These are phyloP conservation scores for Pelusios castaneus DNA, from an alignment of 2,113 vertebrate genomes.

Conservation along the genomic window DNA sequence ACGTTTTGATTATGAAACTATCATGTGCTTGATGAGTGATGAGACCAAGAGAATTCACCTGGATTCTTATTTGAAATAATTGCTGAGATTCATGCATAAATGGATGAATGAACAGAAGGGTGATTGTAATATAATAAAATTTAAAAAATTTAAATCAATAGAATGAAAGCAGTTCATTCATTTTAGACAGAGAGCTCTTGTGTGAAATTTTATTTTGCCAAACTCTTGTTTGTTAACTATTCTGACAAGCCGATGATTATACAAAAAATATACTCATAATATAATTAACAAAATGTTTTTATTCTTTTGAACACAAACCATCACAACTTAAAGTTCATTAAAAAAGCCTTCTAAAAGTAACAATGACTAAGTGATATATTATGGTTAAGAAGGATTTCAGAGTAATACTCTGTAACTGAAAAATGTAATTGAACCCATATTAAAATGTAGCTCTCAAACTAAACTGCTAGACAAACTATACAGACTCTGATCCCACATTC, in stretches of 20 bases:
- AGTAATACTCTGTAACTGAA: constrained; percentile 41
- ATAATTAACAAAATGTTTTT: constrained; percentile 30
- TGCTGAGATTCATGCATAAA: constrained; percentile 52
- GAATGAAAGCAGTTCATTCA: not conserved
- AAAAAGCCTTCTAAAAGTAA: constrained; percentile 53
- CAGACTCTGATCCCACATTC: not conserved
- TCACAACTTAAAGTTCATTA: constrained; percentile 61
- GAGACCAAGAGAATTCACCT: constrained; percentile 43
- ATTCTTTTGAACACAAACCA: constrained; percentile 55
- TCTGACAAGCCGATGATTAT: constrained; percentile 52
- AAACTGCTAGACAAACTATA: constrained; percentile 7
- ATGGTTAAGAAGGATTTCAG: constrained; percentile 47
- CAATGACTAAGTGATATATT: constrained; percentile 42
- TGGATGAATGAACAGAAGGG: constrained; percentile 55
- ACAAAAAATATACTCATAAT: not conserved
- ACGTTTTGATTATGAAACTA: constrained; percentile 26
- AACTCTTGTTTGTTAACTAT: not conserved
- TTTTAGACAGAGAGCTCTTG: not conserved
- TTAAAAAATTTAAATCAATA: constrained; percentile 52
- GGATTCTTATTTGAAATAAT: constrained; percentile 37
- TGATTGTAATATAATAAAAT: constrained; percentile 45
- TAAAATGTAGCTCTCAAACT: constrained; percentile 44
- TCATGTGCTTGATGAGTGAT: constrained; percentile 30
- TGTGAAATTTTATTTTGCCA: constrained; percentile 17
- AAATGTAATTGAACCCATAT: constrained; percentile 25